Conservation (phyloP, 2,888 invertebrate genomes). For the Conistra vaccinii region DNA sequence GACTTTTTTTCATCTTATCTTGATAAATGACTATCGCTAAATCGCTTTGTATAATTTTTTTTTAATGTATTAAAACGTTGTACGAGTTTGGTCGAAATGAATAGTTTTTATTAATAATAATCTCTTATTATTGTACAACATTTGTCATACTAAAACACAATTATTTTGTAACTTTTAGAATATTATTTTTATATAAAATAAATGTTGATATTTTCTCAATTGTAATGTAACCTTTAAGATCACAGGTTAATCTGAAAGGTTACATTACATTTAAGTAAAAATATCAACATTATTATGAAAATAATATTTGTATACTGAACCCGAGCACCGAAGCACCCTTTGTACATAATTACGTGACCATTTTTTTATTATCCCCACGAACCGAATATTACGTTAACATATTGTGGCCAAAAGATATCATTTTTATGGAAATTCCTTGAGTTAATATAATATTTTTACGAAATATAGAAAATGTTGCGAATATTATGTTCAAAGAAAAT, state of each 20-base stretch:
- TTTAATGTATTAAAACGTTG: background rate
- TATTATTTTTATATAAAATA: too few species aligned
- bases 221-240: too few species aligned
- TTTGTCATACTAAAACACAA: too few species aligned
- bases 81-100: background rate
- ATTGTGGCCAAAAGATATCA: constrained; percentile 57
- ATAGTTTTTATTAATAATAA: too few species aligned
- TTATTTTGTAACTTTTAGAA: too few species aligned
- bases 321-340: background rate
- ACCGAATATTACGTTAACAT: constrained; percentile 49
- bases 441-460: constrained; percentile 56
- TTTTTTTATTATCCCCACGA: constrained; percentile 44
- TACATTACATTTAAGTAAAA: background rate
- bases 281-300: too few species aligned
- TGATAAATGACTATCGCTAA: background rate
- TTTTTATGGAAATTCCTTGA: constrained; percentile 58
- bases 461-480: constrained; percentile 38
- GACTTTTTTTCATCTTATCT: background rate
- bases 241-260: background rate
- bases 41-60: background rate
- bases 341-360: constrained; percentile 52
- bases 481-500: constrained; percentile 38
- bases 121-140: too few species aligned
- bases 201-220: too few species aligned
- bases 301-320: constrained; percentile 40